phyloP scores from a whole-genome alignment of 2,797 vertebrate genomes.

The Myotis planiceps region DNA sequence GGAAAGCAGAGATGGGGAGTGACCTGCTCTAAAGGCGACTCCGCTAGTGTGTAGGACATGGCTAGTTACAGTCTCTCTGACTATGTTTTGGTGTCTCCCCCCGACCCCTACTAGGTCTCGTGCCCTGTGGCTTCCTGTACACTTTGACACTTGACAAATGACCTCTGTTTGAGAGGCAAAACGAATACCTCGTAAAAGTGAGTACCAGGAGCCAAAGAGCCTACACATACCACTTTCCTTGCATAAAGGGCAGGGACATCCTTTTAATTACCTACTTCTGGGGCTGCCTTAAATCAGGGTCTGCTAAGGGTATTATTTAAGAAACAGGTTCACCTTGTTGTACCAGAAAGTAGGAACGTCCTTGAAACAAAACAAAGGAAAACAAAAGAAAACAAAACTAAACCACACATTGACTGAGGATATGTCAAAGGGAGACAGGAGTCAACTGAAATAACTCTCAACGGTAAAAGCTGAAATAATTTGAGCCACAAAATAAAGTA shows the following conservation, averaged over 20 bases:
- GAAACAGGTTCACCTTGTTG: not conserved
- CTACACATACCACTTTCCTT: not conserved
- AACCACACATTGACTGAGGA: not conserved
- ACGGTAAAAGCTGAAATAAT: not conserved
- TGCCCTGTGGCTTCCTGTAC: not conserved
- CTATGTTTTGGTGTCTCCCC: not conserved
- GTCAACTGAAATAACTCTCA: not conserved
- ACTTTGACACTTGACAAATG: not conserved
- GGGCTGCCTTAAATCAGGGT: not conserved
- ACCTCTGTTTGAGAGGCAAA: conserved; percentile 35
- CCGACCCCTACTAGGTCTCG: too few species aligned
- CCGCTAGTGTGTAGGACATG: not conserved
- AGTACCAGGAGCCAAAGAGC: not conserved
- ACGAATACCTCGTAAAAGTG: not conserved
- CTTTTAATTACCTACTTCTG: not conserved
- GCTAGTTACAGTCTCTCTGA: not conserved
- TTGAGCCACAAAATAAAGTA: not conserved
- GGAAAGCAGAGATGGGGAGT: not conserved
- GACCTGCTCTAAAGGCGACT: not conserved
- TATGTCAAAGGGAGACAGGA: not conserved
- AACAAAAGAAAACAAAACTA: not conserved
- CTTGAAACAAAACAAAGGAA: not conserved
- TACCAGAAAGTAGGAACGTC: not conserved
- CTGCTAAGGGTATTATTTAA: not conserved
- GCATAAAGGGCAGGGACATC: not conserved